Evolutionary conservation across 2,113 vertebrate species (phyloP).

Genomic region (Tyrannus savana): DNA sequence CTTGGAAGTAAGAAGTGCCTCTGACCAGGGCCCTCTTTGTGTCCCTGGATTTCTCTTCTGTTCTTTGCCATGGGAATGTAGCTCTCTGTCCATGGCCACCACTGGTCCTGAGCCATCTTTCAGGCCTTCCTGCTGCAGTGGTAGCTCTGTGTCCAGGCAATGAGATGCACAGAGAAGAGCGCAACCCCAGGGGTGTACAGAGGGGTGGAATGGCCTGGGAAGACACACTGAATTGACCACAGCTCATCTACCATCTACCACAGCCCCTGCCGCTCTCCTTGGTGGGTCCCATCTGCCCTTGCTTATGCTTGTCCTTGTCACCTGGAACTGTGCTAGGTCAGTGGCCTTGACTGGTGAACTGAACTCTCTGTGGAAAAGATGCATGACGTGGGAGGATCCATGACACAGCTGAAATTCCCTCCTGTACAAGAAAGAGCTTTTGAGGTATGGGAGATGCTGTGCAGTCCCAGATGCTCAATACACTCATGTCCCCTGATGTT

Average conservation of each 20-base stretch:
- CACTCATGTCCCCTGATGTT: background rate
- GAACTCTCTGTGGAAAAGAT: background rate
- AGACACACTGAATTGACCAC: background rate
- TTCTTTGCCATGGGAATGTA: background rate
- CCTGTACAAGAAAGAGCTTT: background rate
- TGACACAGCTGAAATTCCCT: background rate
- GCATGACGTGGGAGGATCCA: background rate
- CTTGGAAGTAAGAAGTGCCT: background rate
- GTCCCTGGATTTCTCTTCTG: background rate
- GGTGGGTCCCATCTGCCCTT: background rate
- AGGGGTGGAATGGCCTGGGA: background rate
- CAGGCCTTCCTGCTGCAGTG: background rate
- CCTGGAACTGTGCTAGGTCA: background rate
- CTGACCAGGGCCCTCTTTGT: background rate
- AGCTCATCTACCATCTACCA: background rate
- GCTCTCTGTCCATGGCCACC: background rate
- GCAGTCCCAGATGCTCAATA: background rate
- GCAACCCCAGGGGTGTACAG: background rate
- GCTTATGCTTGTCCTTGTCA: background rate
- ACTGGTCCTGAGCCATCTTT: background rate
- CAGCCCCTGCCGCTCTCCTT: background rate
- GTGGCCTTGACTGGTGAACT: background rate
- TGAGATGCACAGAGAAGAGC: background rate
- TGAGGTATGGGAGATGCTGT: background rate
- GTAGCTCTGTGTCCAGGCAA: background rate